Evolutionary conservation across 2,888 invertebrate species (phyloP), one percentile per base, ranked within the genome.

Genomic region (Mesorhabditis sp.): DNA sequence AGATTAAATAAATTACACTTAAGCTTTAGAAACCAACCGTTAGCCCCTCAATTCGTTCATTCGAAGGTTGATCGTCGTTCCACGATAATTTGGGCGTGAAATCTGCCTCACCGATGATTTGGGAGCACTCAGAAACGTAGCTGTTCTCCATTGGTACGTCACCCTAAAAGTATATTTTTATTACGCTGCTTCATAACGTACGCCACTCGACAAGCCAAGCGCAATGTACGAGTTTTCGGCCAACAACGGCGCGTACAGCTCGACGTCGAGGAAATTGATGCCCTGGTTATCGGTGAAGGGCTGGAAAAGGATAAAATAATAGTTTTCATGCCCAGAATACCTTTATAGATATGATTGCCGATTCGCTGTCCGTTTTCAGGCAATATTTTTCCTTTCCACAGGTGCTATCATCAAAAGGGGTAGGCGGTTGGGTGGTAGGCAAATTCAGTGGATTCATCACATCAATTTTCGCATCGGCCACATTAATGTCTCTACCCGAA

Each of bases 41-140:
- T 50, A 50, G 10, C 1, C 67, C 70, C 4, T 5, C 3, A 58
- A 77, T 77, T 44, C 77, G 66, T 5, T 5, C 43, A 63, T 77
- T 77, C 4, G 67, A 61, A 7, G 7, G 45, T 2, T n/a, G 67
- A n/a, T 62, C 62, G 45, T 66, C 43, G 63, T 77, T 77, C 15
- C 67, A 66, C 0, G 77, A 77, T 62, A 77, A 74, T 58, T 77
- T 77, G 70, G 75, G 71, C 0, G 74, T 72, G 3, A 74, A 67
- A 43, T 67, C 62, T 28, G 69, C 45, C 1, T 42, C 61, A 41
- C 67, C 67, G 28, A 28, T 28, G 5, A 77, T 67, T 1, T 72
- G 66, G 5, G 77, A 77, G 58, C 77, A 77, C 62, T 77, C 77
- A n/a, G 75, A 72, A 4, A 77, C 75, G 66, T 45, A 67, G 5